phyloP scores from a whole-genome alignment of 1,140 invertebrate species.

The Drosophila kurseongensis region DNA sequence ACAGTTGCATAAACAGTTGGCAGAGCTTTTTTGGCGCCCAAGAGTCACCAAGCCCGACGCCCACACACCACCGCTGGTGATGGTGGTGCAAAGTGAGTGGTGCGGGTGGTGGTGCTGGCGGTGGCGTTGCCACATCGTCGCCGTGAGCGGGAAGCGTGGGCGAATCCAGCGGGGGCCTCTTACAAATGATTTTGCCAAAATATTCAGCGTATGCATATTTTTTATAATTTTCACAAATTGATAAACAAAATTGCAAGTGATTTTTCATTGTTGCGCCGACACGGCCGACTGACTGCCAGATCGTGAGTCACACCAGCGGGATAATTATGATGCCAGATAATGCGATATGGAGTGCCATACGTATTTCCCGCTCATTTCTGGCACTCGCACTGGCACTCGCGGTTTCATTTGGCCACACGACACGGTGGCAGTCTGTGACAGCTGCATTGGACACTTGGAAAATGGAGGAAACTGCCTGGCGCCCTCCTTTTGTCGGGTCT shows the following conservation, averaged over 20 bases:
- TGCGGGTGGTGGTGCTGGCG: slow-evolving; percentile 10
- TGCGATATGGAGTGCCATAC: slow-evolving; percentile 74
- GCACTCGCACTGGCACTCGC: slow-evolving; percentile 31
- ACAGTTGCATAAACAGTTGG: slow-evolving; percentile 73
- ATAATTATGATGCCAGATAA: slow-evolving; percentile 84
- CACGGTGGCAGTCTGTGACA: slow-evolving; percentile 76
- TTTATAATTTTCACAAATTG: slow-evolving; percentile 83
- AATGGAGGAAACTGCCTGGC: slow-evolving; percentile 46
- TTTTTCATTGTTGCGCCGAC: slow-evolving; percentile 68
- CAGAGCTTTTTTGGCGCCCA: slow-evolving; percentile 70
- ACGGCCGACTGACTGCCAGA: slow-evolving; percentile 8
- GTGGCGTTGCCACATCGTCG: slow-evolving; percentile 65
- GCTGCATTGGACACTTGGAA: slow-evolving; percentile 70
- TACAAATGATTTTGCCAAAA: slow-evolving; percentile 81
- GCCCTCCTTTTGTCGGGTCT: slow-evolving; percentile 60
- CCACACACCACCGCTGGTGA: slow-evolving; percentile 10
- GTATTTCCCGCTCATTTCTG: slow-evolving; percentile 61
- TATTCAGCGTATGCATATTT: slow-evolving; percentile 83
- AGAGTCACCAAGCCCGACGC: slow-evolving; percentile 30
- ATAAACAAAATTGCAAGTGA: slow-evolving; percentile 83
- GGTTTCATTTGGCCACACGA: slow-evolving; percentile 63
- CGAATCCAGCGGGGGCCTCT: slow-evolving; percentile 57
- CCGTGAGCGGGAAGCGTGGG: slow-evolving; percentile 52
- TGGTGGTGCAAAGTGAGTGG: neutral
- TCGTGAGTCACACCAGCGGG: slow-evolving; percentile 61